Conservation (phyloP, 2,888 invertebrate genomes). For the Athalia rosae region DNA sequence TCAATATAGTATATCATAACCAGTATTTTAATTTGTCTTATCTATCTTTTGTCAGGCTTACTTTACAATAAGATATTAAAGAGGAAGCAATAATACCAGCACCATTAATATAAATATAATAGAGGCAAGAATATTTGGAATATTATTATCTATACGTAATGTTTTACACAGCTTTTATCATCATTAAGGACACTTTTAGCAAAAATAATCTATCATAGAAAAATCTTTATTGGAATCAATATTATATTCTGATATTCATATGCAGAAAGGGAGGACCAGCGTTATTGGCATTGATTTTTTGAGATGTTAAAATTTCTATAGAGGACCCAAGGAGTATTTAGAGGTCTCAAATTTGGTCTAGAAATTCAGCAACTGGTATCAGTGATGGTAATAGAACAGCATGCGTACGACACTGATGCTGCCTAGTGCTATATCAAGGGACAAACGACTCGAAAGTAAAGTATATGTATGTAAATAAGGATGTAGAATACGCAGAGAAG, state of each 20-base stretch:
- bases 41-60: neutral
- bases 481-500: conserved; percentile 70
- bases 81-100: conserved; percentile 3
- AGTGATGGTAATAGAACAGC: conserved; percentile 27
- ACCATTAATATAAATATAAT: conserved; percentile 3
- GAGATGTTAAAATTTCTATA: neutral
- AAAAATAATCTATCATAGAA: neutral
- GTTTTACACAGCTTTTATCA: neutral
- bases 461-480: conserved; percentile 69
- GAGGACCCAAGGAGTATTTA: neutral
- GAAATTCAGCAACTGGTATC: neutral
- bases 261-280: too few species aligned
- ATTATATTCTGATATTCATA: neutral
- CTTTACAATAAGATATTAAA: neutral
- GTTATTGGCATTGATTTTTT: neutral
- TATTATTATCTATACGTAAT: neutral
- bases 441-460: conserved; percentile 54
- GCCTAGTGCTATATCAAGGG: conserved; percentile 54
- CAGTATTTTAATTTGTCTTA: conserved; percentile 11
- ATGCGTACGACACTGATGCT: conserved; percentile 52
- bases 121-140: neutral
- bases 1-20: neutral
- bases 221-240: neutral
- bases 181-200: conserved; percentile 4
- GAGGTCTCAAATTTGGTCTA: neutral